Evolutionary conservation across 2,888 invertebrate genomes (phyloP).

Genomic region (Odontocerum albicorne): DNA sequence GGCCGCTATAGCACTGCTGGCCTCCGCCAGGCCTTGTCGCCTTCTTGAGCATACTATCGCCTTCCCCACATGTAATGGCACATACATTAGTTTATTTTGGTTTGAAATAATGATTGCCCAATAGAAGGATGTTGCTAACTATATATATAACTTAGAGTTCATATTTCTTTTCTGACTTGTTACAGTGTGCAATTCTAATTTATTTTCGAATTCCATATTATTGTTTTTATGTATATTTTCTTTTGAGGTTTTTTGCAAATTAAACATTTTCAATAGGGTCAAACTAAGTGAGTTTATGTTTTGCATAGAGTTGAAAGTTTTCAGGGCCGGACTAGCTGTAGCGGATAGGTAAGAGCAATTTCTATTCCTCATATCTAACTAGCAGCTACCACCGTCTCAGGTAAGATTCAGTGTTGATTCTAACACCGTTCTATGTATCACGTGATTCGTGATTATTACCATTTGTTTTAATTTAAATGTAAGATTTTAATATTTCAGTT

Average conservation of each 20-base stretch:
- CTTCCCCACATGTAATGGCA: conserved; percentile 21
- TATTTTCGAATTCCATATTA: neutral
- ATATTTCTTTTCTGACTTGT: conserved; percentile 10
- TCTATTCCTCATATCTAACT: no score
- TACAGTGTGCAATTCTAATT: conserved; percentile 27
- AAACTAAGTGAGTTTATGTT: conserved; percentile 13
- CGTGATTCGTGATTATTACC: no score
- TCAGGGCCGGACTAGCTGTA: conserved; percentile 10
- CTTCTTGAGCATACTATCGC: conserved; percentile 30
- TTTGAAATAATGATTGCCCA: conserved; percentile 26
- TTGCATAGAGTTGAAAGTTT: conserved; percentile 18
- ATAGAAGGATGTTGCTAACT: conserved; percentile 28
- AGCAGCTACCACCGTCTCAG: no score
- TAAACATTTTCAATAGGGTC: conserved; percentile 3
- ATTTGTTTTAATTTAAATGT: no score
- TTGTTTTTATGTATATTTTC: conserved; percentile 5
- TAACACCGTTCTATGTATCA: no score
- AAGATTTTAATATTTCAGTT: no score
- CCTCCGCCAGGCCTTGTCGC: neutral
- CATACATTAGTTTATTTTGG: conserved; percentile 17
- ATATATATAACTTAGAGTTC: conserved; percentile 8
- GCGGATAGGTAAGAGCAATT: neutral
- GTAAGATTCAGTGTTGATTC: no score
- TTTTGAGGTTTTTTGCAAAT: conserved; percentile 5
- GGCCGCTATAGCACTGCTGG: neutral